phyloP scores from a whole-genome alignment of 2,888 invertebrate species.

The Eristalis arbustorum region DNA sequence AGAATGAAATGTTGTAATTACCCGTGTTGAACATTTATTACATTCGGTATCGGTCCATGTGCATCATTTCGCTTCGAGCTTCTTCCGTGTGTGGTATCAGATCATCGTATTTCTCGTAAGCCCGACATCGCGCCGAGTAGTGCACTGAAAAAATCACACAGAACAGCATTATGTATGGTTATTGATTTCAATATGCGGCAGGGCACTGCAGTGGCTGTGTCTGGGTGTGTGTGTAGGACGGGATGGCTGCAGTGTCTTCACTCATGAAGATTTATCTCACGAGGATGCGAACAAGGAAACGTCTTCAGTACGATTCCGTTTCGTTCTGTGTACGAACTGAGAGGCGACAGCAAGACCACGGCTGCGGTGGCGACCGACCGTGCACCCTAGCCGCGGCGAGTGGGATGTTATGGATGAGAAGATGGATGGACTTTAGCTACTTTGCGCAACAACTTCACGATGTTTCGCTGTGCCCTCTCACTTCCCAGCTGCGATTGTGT shows the following conservation, averaged over 20 bases:
- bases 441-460: constrained; percentile 43
- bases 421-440: constrained; percentile 50
- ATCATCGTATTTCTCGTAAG: constrained; percentile 56
- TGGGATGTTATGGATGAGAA: constrained; percentile 49
- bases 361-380: not conserved
- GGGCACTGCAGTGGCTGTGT: not conserved
- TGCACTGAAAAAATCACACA: constrained; percentile 22
- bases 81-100: constrained; percentile 71
- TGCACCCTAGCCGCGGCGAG: not conserved
- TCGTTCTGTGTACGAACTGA: not conserved
- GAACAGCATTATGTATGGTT: constrained; percentile 65
- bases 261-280: constrained; percentile 60
- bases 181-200: constrained; percentile 64
- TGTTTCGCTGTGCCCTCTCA: not conserved
- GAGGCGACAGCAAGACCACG: not conserved
- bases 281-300: constrained; percentile 46
- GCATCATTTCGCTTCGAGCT: constrained; percentile 65
- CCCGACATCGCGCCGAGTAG: not conserved
- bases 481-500: constrained; percentile 3
- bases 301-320: constrained; percentile 45
- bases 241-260: constrained; percentile 37
- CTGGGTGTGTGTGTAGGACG: constrained; percentile 45
- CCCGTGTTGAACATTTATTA: constrained; percentile 70
- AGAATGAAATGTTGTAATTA: constrained; percentile 71
- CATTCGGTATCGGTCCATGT: constrained; percentile 58